Base-by-base conservation (phyloP, 2,797 vertebrate genomes). In the Paramormyrops hopkinsi region DNA sequence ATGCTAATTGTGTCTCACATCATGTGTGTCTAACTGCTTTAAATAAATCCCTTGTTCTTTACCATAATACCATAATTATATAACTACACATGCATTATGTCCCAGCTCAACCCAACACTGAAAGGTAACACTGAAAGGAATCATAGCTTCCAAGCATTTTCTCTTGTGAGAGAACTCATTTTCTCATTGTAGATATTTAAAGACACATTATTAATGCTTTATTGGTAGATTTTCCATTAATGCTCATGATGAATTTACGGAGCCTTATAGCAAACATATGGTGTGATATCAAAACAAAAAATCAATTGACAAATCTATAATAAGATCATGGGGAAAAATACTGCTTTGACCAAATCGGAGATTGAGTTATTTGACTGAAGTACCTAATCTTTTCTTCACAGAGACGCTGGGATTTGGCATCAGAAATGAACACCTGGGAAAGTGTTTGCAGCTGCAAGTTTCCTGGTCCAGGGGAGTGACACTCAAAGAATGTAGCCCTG, bases 391-490 rank as follows among this genome's bases (percentile, higher is more conserved):
- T 7, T 25, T 17, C 0, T 91, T 89, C 91, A 89, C 93, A 95
- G 95, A 93, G 22, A 90, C 90, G 2, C 90, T 92, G 90, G 94
- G 94, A 37, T 94, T 97, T 86, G 95, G 95, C 93, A 96, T 98
- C 91, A 95, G 92, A 91, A 99, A 97, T 90, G 94, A 95, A 76
- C 92, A 93, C 0, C 91, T 97, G 90, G 96, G 95, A 51, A 96
- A 95, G 91, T 97, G 97, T 91, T 89, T 98, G 79, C 93, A 94
- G 0, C 88, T 92, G 17, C 92, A 93, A 56, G 93, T 93, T 41
- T 89, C 89, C 1, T 90, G 91, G 0, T 89, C 91, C 62, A 90
- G 90, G 25, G 92, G 92, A 90, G 90, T 97, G 51, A 93, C 93
- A 2, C 93, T 97, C 89, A 94, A 88, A 0, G 91, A 95, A 29